Base-by-base conservation (phyloP, 2,797 vertebrate species). In the Cyclopterus lumpus region DNA sequence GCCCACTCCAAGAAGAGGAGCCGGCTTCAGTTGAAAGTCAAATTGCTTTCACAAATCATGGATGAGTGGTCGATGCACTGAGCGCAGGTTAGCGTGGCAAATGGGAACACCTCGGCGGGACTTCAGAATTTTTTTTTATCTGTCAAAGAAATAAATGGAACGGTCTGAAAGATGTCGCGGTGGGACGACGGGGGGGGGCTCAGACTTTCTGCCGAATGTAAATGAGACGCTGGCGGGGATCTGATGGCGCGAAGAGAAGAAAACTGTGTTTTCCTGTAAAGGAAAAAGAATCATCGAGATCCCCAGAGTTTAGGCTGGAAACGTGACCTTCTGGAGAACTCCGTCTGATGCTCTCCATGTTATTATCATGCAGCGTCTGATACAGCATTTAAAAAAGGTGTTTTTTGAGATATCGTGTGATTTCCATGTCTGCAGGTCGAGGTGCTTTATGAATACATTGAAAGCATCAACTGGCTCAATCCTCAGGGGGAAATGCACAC, bases 1-100 rank as follows among this genome's bases (percentile, higher is more conserved):
- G 72, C 16, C 22, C 53, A 1, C 26, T 68, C 65, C 66, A 59
- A 69, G 71, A 46, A 36, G 18, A 3, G 16, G 44, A 51, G 49
- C 59, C 32, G 9, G 34, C 58, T 53, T 44, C 54, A 30, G 62
- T 74, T 77, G 63, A 77, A 82, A 81, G 81, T 82, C 84, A 77
- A 77, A 61, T 58, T 71, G 71, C 65, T 80, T 82, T 83, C 75
- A 75, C 86, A 75, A 80, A 83, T 83, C 78, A 82, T 12, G 74
- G 71, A 67, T 84, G 81, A 88, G 71, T 66, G 69, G 68, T 67
- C 15, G 30, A 42, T 26, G 75, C 75, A 15, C 38, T 24, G 71
- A 68, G 69, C 4, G 10, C 83, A 63, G 83, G 84, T 84, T 81
- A 68, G 79, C n/a, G 79, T 73, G 18, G 81, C 72, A 71, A 84